Base-by-base conservation (phyloP, 2,113 vertebrate species). In the Melanerpes aurifrons region DNA sequence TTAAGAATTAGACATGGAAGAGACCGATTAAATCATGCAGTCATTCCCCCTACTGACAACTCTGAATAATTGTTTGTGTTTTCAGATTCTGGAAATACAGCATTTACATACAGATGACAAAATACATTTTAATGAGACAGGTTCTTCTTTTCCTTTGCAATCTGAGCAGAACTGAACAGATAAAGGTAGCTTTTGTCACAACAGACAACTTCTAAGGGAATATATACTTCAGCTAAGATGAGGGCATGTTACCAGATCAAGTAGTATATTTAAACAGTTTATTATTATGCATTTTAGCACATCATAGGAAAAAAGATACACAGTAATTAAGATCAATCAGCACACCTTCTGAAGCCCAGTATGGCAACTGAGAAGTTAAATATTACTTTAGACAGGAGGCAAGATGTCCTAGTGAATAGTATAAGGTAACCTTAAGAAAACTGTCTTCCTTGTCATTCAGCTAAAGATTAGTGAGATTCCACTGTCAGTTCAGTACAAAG, bases 21-120 rank as follows among this genome's bases (percentile, higher is more conserved):
- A 86, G 26, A 87, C n/a, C 37, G 77, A 92, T 91, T 87, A 95
- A 95, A 78, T 67, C 21, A 86, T 64, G 15, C 24, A 85, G n/a
- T 74, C 53, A 63, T 94, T 89, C 57, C 17, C 40, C 12, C 31
- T 70, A 64, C 40, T 50, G 71, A 91, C 58, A 91, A 21, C 10
- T 87, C 43, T 89, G 69, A 92, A 91, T 83, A 93, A 93, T 92
- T 87, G 29, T 15, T 29, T 69, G 7, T 68, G 71, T 89, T 87
- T 92, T 92, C 69, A 80, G 58, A 24, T 92, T 22, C 62, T 88
- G 67, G 86, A 86, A 96, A 90, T 61, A 58, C 43, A 81, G 13
- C 25, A 91, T 90, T 92, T 92, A 67, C 63, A 90, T 91, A 80
- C 22, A 84, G 63, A 94, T 88, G 70, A 91, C 19, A 94, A 91